Evolutionary conservation across 1,140 invertebrate genomes (phyloP), one percentile per base, ranked within the genome.

Genomic region (Xylocopa sonorina): DNA sequence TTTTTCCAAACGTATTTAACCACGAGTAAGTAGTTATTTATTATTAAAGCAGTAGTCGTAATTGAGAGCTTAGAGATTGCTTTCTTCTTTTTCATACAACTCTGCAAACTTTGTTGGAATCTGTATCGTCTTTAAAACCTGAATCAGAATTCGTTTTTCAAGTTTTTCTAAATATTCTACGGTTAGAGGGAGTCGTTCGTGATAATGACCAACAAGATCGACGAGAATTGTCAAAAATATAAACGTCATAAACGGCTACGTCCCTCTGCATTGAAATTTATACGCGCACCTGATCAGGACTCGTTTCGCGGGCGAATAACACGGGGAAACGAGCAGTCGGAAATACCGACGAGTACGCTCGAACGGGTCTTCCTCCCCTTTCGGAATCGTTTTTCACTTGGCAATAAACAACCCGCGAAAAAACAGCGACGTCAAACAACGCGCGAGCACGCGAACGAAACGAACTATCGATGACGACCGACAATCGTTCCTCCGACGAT

Each of bases 401-500:
- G 71, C 58, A 73, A 73, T 74, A n/a, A 74, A 50, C 58, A 74
- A 63, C 63, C 46, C 58, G 29, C 16, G n/a, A n/a, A 29, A 50
- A 74, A 62, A 63, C 71, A 62, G 16, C 43, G 18, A 58, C 29
- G 27, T 1, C 10, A 27, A 55, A 27, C 51, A 6, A 34, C 34
- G n/a, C 27, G 24, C 29, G 29, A 27, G 29, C 55, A 43, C 34
- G 29, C 46, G 69, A 72, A 46, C 53, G 27, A 14, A 24, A 24
- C 9, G 10, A n/a, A 38, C 21, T 14, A 21, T 16, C 50, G 46
- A 6, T 12, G 57, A 38, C 34, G 32, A 76, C n/a, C 53, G 46
- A 58, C 62, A 68, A 57, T 78, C 60, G 80, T 63, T 76, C 57
- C 57, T 60, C 41, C 29, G 50, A 50, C 53, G 75, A 34, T 64